Evolutionary conservation across 2,797 vertebrate species (phyloP), one percentile per base, ranked within the genome.

Genomic region (Hypotaenidia philippensis): DNA sequence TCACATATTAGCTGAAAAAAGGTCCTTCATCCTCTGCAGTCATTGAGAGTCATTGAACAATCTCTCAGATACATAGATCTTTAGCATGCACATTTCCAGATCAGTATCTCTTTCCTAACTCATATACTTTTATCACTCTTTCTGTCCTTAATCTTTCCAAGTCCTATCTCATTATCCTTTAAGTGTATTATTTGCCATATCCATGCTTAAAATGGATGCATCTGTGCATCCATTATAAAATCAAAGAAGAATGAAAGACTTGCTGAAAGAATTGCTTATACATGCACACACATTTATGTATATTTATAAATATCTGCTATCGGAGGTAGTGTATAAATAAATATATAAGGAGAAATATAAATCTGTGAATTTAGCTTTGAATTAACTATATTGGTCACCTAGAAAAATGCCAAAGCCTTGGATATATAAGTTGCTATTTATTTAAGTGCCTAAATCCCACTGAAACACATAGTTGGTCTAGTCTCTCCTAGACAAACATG

Each of bases 401-500:
- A 60, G 22, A 76, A 79, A 87, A 84, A 72, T 59, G 4, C 10
- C 80, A 34, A 91, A 74, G 12, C 50, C 57, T 63, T 85, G 5
- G 18, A 52, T 90, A 53, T 83, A 22, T 61, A 78, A 88, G 13
- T 77, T 71, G 19, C 8, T 90, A 8, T 17, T 6, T 53, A 49
- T 57, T 64, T 41, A 95, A 94, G 86, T 94, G 86, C 83, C 88
- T 94, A 84, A 92, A 75, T 75, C 18, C 9, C 41, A 74, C 29
- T 57, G 36, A 92, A 78, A 71, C 18, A 53, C 2, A 34, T 27
- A 77, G 11, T 41, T 85, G 32, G 5, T 40, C 26, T 74, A 63
- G 38, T 90, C 49, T 12, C 12, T 66, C 23, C 20, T 68, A 47
- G 55, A 74, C 4, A 89, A 85, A 26, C 25, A 70, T 10, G 66